phyloP scores from a whole-genome alignment of 1,140 invertebrate species.

The Penaeus vannamei region DNA sequence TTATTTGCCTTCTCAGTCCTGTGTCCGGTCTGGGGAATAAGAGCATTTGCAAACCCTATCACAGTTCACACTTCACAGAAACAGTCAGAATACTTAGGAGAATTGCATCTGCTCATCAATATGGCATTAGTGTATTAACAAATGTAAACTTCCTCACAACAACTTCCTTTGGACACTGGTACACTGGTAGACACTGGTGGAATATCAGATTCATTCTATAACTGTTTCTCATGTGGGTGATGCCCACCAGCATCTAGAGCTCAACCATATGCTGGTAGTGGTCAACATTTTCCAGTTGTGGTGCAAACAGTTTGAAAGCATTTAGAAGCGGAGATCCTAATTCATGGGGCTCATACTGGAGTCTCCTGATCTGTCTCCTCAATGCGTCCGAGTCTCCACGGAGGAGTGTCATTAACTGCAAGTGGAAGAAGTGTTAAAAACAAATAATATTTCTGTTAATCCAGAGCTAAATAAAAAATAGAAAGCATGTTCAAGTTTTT shows the following conservation, averaged over 20 bases:
- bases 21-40: too few species aligned
- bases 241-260: constrained; percentile 33
- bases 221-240: background rate
- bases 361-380: constrained; percentile 87
- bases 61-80: too few species aligned
- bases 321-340: constrained; percentile 62
- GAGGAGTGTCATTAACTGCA: constrained; percentile 82
- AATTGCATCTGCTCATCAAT: too few species aligned
- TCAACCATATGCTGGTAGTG: constrained; percentile 52
- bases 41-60: too few species aligned
- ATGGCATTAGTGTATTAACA: too few species aligned
- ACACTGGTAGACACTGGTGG: too few species aligned
- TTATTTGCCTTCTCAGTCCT: too few species aligned
- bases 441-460: background rate
- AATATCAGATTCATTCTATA: too few species aligned
- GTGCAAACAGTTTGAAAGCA: constrained; percentile 64
- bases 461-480: background rate
- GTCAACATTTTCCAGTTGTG: constrained; percentile 57
- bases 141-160: too few species aligned
- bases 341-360: constrained; percentile 78
- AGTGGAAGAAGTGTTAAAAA: constrained; percentile 62
- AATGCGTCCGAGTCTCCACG: constrained; percentile 84
- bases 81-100: too few species aligned
- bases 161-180: too few species aligned
- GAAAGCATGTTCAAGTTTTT: background rate